Percentiles rank a stretch among this genome's conserved stretches.
Conservation (phyloP, 2,888 invertebrate genomes). For the Ophion ventricosus region DNA sequence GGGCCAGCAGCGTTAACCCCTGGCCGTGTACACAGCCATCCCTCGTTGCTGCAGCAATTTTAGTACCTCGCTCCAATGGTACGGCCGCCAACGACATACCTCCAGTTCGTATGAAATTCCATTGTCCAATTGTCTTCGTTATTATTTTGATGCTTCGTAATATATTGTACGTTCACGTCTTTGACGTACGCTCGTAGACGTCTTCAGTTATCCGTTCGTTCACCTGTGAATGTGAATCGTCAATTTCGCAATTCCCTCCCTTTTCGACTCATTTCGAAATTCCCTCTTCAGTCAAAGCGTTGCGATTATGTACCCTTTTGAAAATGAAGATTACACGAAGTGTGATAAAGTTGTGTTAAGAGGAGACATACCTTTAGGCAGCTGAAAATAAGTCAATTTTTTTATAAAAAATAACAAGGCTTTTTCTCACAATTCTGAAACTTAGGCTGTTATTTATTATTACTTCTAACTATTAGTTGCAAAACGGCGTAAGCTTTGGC, state of each 20-base stretch:
- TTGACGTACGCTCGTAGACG: slow-evolving; percentile 11
- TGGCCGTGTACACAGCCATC: slow-evolving; percentile 14
- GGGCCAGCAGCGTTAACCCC: slow-evolving; percentile 41
- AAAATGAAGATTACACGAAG: not conserved
- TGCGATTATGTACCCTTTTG: not conserved
- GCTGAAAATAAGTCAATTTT: not conserved
- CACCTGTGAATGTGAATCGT: not conserved
- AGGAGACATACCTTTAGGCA: not conserved
- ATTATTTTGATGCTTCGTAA: slow-evolving; percentile 60
- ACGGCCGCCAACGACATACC: slow-evolving; percentile 57
- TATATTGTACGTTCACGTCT: slow-evolving; percentile 20
- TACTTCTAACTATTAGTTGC: too few relatives aligned
- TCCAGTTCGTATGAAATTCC: slow-evolving; percentile 70
- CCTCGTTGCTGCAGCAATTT: slow-evolving; percentile 68
- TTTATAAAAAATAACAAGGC: too few relatives aligned
- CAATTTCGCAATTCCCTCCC: not conserved
- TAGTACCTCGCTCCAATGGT: slow-evolving; percentile 67
- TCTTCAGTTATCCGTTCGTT: not conserved
- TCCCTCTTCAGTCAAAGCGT: not conserved
- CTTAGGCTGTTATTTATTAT: too few relatives aligned
- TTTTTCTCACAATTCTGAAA: too few relatives aligned
- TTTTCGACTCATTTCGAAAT: not conserved
- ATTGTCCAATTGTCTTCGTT: slow-evolving; percentile 60
- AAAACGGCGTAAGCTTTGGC: too few relatives aligned
- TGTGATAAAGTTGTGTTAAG: too few relatives aligned